phyloP scores from a whole-genome alignment of 1,140 invertebrate species.

The Drosophila funebris region DNA sequence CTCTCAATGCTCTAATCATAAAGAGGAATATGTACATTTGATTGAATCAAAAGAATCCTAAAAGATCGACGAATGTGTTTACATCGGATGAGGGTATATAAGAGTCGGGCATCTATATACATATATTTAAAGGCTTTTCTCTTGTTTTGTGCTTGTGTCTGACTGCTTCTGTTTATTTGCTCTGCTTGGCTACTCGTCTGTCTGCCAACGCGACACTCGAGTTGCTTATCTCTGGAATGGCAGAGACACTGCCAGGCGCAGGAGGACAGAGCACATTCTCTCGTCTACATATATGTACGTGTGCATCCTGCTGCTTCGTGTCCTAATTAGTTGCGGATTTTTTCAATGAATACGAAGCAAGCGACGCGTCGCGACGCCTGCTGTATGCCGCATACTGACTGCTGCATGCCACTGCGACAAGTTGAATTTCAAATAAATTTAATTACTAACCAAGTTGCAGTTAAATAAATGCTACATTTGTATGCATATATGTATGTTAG shows the following conservation, averaged over 20 bases:
- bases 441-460: constrained; percentile 69
- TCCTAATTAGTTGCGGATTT: constrained; percentile 78
- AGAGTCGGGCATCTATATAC: not conserved
- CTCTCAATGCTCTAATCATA: too few species aligned
- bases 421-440: constrained; percentile 73
- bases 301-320: constrained; percentile 32
- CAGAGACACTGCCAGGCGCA: not conserved
- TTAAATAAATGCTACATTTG: constrained; percentile 56
- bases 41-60: too few species aligned
- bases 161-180: constrained; percentile 42
- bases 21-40: not conserved
- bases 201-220: constrained; percentile 36
- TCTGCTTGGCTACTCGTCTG: constrained; percentile 17
- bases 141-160: constrained; percentile 27
- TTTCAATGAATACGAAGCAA: constrained; percentile 62
- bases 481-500: not conserved
- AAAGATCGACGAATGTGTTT: too few species aligned
- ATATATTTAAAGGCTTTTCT: not conserved
- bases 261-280: not conserved
- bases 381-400: not conserved
- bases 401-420: constrained; percentile 50
- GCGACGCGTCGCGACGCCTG: too few species aligned
- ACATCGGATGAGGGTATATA: not conserved
- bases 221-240: constrained; percentile 26
- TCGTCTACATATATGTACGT: constrained; percentile 21